A percentile compares a stretch with the other conserved stretches of the same genome.
Evolutionary conservation across 2,888 invertebrate genomes (phyloP).

Genomic region (Liposcelis brunnea): DNA sequence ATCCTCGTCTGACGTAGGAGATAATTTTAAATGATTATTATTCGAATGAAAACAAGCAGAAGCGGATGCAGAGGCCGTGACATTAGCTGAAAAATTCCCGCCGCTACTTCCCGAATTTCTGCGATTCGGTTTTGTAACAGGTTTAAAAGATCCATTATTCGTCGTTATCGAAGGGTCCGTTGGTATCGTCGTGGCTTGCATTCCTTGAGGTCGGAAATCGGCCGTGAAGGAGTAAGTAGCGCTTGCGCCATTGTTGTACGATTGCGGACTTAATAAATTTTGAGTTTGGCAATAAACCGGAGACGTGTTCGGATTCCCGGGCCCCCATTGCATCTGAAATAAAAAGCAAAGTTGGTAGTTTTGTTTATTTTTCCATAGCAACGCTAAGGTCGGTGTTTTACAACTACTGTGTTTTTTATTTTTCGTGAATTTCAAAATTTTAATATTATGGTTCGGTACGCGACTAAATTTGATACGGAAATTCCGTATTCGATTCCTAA

Average conservation of each 20-base stretch:
- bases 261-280: conserved; percentile 44
- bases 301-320: conserved; percentile 24
- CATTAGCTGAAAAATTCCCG: conserved; percentile 10
- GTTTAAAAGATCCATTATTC: conserved; percentile 11
- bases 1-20: conserved; percentile 32
- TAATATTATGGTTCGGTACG: too few relatives aligned
- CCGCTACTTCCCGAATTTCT: conserved; percentile 27
- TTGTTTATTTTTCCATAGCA: neutral
- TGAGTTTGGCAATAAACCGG: conserved; percentile 44
- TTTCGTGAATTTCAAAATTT: too few relatives aligned
- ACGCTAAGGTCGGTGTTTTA: neutral
- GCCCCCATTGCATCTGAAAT: conserved; percentile 53
- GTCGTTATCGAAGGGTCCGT: conserved; percentile 37
- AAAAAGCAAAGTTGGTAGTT: conserved; percentile 6
- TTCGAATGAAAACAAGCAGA: neutral
- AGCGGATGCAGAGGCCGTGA: conserved; percentile 25
- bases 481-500: too few relatives aligned
- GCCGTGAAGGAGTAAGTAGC: conserved; percentile 72
- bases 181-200: conserved; percentile 21
- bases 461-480: too few relatives aligned
- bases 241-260: conserved; percentile 37
- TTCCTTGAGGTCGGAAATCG: conserved; percentile 53
- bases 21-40: neutral
- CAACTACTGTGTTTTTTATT: neutral
- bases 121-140: conserved; percentile 34